Evolutionary conservation across 2,113 vertebrate genomes (phyloP).

Genomic region (Pica pica): DNA sequence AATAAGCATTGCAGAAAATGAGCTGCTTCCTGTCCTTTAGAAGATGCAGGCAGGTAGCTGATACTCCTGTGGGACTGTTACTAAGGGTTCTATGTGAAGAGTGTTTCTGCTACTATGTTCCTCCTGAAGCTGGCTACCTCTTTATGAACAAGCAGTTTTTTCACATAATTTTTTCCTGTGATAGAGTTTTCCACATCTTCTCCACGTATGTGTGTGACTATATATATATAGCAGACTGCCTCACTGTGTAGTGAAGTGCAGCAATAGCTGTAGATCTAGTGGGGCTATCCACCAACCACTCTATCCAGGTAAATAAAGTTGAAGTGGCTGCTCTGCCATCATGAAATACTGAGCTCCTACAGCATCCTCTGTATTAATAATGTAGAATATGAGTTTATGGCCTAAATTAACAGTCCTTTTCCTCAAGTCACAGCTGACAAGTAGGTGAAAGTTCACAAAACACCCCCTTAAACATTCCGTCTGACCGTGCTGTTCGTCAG

Average conservation of each 20-base stretch:
- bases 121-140: not conserved
- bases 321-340: not conserved
- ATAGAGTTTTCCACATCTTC: not conserved
- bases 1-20: not conserved
- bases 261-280: not conserved
- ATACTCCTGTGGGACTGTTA: not conserved
- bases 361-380: not conserved
- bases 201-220: not conserved
- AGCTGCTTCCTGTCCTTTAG: not conserved
- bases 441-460: conserved; percentile 25
- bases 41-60: not conserved
- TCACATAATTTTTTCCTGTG: not conserved
- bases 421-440: not conserved
- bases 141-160: not conserved
- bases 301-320: not conserved
- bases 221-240: not conserved
- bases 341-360: not conserved
- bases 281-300: not conserved
- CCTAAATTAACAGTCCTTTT: not conserved
- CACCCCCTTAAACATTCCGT: not conserved
- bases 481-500: not conserved
- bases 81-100: not conserved
- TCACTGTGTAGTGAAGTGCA: not conserved
- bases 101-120: not conserved
- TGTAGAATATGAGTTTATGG: not conserved